Evolutionary conservation across 2,797 vertebrate genomes (phyloP), one percentile per base, ranked within the genome.

Genomic region (Diceros bicornis): DNA sequence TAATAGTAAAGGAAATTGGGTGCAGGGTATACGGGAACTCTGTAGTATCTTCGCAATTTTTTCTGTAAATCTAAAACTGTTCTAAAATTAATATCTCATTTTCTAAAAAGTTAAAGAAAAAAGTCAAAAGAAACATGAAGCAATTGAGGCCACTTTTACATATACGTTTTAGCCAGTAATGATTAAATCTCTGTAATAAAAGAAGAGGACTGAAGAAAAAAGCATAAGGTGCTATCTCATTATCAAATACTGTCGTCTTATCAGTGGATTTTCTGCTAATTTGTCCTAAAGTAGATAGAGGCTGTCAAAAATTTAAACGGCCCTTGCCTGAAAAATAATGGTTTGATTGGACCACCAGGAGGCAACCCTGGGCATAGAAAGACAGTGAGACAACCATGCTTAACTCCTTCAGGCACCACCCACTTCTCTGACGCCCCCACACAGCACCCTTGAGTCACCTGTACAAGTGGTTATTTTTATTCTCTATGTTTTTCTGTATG

Each of bases 91-190:
- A 61, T 93, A 79, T 17, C 71, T 82, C 11, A 34, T 32, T 77
- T 78, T 87, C 29, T 66, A 41, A 37, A 83, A 90, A 57, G 52
- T n/a, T 50, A 81, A 94, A 74, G n/a, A 27, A 91, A 78, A 55
- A 47, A 7, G 7, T 75, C 27, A 74, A 92, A 85, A 82, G 69
- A 84, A 96, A 16, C 32, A 61, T 32, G 75, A 88, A 41, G 47
- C 41, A 37, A 23, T 27, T 44, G 37, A 23, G 10, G 64, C 16
- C 62, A 72, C 64, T 71, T 94, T 86, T 37, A 72, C 74, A 27
- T 57, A 21, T 16, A 62, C 12, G 8, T 57, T 68, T 81, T 5
- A 66, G 79, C n/a, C 11, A 41, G 57, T 79, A 79, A 89, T 61
- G 47, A 85, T 85, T 85, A 72, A 68, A 95, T 84, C 25, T 32